Evolutionary conservation across 2,797 vertebrate species (phyloP), one percentile per base, ranked within the genome.

Genomic region (Pangasius djambal): DNA sequence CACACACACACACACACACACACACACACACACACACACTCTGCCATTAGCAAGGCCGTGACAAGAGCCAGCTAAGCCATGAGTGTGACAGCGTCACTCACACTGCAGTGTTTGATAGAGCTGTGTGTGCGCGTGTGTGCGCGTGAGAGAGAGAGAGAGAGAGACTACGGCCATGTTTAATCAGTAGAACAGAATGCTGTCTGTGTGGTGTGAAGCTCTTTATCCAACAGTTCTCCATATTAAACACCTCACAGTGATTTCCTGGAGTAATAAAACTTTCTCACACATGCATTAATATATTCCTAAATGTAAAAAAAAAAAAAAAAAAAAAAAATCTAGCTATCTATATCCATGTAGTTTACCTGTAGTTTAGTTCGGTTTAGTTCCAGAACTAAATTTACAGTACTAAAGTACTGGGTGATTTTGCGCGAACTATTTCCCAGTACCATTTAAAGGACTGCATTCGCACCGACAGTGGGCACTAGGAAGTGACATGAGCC

Each of bases 21-120:
- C 37, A 86, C 48, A 9, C 59, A 50, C 86, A 50, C 44, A 50
- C 31, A 83, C 34, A 22, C 67, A 61, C 67, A 25, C 57, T 83
- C 8, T 31, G 77, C 75, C 55, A 67, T 91, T 91, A 86, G 87
- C 57, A 88, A 85, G 83, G 55, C 69, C 3, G 2, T 88, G 87
- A 89, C 88, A 77, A 90, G 91, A 67, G 84, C 59, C 67, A 31
- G 87, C 84, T 87, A 86, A 78, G 79, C 81, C 59, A 52, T 4
- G 67, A 88, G 83, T 89, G 91, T 88, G 87, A 89, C 83, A 40
- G 65, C 74, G 78, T 87, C 86, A 50, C 83, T 84, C 83, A 78
- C 86, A 55, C 74, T 88, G 84, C 50, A 87, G 87, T 83, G 82
- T 83, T 79, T 88, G 74, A 85, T 77, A 78, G 69, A 57, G 84